Evolutionary conservation across 2,888 invertebrate genomes (phyloP).

Genomic region (Resseliella maxima): DNA sequence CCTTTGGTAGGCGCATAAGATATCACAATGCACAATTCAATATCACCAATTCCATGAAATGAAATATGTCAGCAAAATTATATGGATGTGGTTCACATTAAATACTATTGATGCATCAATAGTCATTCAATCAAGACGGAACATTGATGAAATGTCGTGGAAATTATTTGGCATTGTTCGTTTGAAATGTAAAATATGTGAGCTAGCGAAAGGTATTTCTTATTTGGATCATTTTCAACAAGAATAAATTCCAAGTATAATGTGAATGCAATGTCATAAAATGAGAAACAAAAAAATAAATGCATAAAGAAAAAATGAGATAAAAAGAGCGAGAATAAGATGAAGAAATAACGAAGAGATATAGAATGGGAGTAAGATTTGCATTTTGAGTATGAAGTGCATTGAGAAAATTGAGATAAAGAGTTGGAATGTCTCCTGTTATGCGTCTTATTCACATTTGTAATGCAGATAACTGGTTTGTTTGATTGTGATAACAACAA

Average conservation of each 20-base stretch:
- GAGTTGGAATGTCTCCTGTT: not conserved
- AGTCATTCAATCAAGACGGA: not conserved
- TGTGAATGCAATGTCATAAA: not conserved
- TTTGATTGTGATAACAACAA: slow-evolving; percentile 34
- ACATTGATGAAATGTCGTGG: not conserved
- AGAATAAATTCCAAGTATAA: not conserved
- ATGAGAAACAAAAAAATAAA: not conserved
- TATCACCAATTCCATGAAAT: too few species aligned
- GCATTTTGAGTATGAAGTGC: slow-evolving; percentile 1
- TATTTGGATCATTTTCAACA: not conserved
- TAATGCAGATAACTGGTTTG: slow-evolving; percentile 8
- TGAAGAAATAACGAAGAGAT: too few species aligned
- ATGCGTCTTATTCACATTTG: not conserved
- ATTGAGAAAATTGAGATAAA: not conserved
- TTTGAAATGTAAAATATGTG: not conserved
- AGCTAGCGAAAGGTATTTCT: not conserved
- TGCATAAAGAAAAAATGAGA: not conserved
- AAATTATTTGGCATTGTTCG: not conserved
- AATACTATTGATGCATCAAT: not conserved
- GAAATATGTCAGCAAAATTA: too few species aligned
- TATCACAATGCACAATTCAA: too few species aligned
- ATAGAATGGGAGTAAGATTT: not conserved
- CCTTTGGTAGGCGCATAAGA: too few species aligned
- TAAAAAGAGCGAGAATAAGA: too few species aligned
- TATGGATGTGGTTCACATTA: not conserved